These are phyloP conservation scores for Propithecus coquereli DNA, from an alignment of 2,113 vertebrate species.

Conservation along the genomic window DNA sequence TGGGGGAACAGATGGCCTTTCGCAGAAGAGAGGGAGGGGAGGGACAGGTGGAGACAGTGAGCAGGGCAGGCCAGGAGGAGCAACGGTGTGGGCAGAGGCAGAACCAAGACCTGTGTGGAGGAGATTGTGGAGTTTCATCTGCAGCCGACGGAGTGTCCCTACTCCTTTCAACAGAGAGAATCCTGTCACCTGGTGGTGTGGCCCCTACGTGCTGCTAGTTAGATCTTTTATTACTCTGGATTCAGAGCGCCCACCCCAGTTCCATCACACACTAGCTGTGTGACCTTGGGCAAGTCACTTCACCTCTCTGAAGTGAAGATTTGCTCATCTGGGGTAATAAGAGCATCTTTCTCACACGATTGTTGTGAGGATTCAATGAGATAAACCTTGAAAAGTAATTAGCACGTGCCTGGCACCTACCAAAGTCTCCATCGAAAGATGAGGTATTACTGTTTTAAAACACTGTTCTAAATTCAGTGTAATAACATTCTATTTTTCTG, in stretches of 20 bases:
- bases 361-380: neutral
- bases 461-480: no score
- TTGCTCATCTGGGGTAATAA: neutral
- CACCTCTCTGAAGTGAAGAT: neutral
- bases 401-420: neutral
- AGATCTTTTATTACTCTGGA: neutral
- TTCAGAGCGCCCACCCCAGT: neutral
- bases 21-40: neutral
- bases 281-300: neutral
- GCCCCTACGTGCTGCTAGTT: neutral
- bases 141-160: rapidly evolving
- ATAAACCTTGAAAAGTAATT: neutral
- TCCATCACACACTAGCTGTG: neutral
- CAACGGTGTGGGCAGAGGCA: neutral
- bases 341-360: neutral
- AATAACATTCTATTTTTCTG: neutral
- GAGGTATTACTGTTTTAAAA: neutral
- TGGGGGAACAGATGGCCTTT: neutral
- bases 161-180: rapidly evolving
- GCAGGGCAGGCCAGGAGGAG: neutral
- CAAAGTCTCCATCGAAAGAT: neutral
- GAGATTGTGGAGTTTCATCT: neutral
- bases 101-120: neutral
- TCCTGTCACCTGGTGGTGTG: neutral
- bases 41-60: neutral